Base-by-base conservation (phyloP, 2,113 vertebrate species). In the Hippopotamus amphibius region DNA sequence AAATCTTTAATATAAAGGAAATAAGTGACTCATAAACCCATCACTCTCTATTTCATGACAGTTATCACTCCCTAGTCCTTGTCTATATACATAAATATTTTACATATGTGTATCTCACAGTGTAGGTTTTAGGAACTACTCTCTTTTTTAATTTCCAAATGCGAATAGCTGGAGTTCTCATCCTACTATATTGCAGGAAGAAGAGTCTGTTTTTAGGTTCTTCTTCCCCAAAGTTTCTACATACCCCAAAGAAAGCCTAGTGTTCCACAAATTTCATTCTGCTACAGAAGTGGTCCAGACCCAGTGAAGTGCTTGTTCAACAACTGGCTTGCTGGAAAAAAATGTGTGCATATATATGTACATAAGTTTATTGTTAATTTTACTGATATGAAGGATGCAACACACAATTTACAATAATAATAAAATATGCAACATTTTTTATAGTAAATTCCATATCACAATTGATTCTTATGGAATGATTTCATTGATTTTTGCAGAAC, bases 391-490 rank as follows among this genome's bases (percentile, higher is more conserved):
- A 85, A 82, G 24, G 4, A 66, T 79, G 9, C 37, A 74, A 86
- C 9, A 86, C 9, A 68, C 9, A 90, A 84, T 80, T 90, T 96
- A 69, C 1, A 68, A 69, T 90, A 92, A 57, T 53, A 61, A 57
- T 80, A 91, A 83, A 87, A 88, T 76, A 63, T 55, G 19, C 30
- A 92, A 33, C 77, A 46, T 11, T 95, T 95, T 66, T 71, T 83
- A 63, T 41, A n/a, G 28, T 43, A 71, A 90, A 92, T 72, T 92
- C 22, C 41, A 50, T 30, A 46, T 55, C 48, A 6, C 41, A 57
- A 48, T 79, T 59, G n/a, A 90, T 95, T 94, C 94, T 87, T 14
- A 83, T 14, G 88, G 55, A 93, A 89, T 71, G 14, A 66, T 89
- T 91, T 90, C 55, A 88, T 50, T 71, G 66, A 86, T 89, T 88